A percentile compares a stretch with the other conserved stretches of the same genome.
Evolutionary conservation across 2,797 vertebrate genomes (phyloP).

Genomic region (Hafferia zeledoni): DNA sequence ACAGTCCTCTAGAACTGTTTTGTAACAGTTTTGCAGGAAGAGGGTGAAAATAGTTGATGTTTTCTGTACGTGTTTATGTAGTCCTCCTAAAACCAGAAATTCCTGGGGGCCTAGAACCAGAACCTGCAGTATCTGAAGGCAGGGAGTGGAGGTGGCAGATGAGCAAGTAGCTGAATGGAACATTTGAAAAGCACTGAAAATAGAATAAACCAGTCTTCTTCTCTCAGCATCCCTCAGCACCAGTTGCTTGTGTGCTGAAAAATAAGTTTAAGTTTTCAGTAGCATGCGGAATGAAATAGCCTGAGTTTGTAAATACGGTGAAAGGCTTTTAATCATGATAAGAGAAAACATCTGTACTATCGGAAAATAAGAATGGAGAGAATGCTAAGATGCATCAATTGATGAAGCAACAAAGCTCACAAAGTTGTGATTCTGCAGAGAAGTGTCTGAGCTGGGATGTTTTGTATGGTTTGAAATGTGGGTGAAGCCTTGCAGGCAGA

Average conservation of each 20-base stretch:
- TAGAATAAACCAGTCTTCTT: neutral
- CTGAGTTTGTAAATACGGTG: neutral
- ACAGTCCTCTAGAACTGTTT: neutral
- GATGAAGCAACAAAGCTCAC: neutral
- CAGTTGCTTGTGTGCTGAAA: neutral
- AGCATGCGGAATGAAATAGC: neutral
- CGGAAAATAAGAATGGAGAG: neutral
- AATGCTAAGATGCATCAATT: neutral
- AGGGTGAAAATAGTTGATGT: neutral
- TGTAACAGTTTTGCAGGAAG: neutral
- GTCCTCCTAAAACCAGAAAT: neutral
- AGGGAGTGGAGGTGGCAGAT: neutral
- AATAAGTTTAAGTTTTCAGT: neutral
- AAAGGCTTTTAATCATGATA: neutral
- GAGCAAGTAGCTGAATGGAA: neutral
- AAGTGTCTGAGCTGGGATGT: neutral
- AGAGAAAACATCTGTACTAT: neutral
- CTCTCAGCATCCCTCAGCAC: neutral
- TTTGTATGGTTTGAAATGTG: neutral
- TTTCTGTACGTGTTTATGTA: neutral
- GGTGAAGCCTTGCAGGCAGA: neutral
- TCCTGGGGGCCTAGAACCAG: neutral
- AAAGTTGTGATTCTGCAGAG: neutral
- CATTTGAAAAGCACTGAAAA: neutral
- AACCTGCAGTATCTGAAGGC: neutral